Conservation (phyloP, 2,888 invertebrate species). For the Arge pagana region DNA sequence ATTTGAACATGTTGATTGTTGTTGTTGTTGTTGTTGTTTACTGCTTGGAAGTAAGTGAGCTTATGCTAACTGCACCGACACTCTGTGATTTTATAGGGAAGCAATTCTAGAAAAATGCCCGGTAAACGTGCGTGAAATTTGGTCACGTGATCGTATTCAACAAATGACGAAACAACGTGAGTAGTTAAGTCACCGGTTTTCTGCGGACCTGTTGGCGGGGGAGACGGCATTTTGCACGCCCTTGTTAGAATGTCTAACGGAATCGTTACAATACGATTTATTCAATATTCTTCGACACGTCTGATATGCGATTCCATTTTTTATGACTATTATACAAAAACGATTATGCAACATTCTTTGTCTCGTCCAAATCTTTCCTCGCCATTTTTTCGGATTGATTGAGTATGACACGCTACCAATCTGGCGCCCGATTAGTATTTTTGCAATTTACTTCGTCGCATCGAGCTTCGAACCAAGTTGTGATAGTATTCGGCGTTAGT, state of each 20-base stretch:
- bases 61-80: constrained; percentile 40
- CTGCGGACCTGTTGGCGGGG: constrained; percentile 10
- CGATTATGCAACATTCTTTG: no score
- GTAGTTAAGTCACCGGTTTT: constrained; percentile 49
- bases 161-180: constrained; percentile 43
- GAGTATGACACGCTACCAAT: no score
- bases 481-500: no score
- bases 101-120: constrained; percentile 43
- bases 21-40: constrained; percentile 45
- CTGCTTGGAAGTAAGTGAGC: constrained; percentile 50
- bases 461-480: no score
- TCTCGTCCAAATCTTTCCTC: no score
- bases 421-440: no score
- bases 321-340: no score
- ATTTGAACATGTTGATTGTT: constrained; percentile 55
- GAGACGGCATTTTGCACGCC: constrained; percentile 5
- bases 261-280: no score
- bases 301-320: no score
- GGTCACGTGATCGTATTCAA: constrained; percentile 42
- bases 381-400: no score
- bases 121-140: constrained; percentile 35
- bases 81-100: constrained; percentile 50
- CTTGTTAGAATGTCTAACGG: constrained; percentile 5
- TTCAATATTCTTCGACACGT: no score
- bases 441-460: no score